A percentile compares a stretch with the other conserved stretches of the same genome.
phyloP scores from a whole-genome alignment of 1,140 invertebrate genomes.

The Orius insidiosus region DNA sequence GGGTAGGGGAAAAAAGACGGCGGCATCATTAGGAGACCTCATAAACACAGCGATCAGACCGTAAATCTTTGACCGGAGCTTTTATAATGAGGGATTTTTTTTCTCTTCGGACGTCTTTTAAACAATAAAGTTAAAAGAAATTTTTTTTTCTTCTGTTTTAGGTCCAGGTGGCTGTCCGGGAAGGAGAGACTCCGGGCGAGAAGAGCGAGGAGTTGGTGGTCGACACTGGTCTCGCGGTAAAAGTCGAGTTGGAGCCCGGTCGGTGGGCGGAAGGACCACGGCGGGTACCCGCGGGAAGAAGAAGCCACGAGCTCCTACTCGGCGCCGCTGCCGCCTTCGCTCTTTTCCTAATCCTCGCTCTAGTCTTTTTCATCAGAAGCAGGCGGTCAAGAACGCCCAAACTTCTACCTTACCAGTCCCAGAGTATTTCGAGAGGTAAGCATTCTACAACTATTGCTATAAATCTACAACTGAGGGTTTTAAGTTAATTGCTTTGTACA shows the following conservation, averaged over 20 bases:
- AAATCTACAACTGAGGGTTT: too few relatives aligned
- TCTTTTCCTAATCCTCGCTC: slow-evolving; percentile 7
- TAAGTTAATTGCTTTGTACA: too few relatives aligned
- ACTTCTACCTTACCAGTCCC: background rate
- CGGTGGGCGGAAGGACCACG: slow-evolving; percentile 1
- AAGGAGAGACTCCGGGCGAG: slow-evolving; percentile 1
- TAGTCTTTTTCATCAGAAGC: background rate
- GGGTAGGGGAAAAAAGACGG: too few relatives aligned
- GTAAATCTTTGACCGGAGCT: too few relatives aligned
- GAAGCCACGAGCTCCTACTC: slow-evolving; percentile 1
- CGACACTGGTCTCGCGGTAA: slow-evolving; percentile 9
- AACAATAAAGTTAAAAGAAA: too few relatives aligned
- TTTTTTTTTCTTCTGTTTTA: slow-evolving; percentile 5
- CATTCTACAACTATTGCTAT: too few relatives aligned
- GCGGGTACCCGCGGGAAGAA: background rate
- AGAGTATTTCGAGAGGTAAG: background rate
- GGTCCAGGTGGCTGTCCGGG: slow-evolving; percentile 11
- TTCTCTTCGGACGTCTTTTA: too few relatives aligned
- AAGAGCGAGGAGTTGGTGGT: slow-evolving; percentile 13
- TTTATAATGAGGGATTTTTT: too few relatives aligned
- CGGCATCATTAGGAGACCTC: too few relatives aligned
- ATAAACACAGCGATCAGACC: too few relatives aligned
- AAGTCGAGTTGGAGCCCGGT: slow-evolving; percentile 9
- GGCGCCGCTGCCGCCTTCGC: slow-evolving; percentile 6
- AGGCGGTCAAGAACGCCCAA: slow-evolving; percentile 2